These are phyloP conservation scores for Stercorarius parasiticus DNA, from an alignment of 2,113 vertebrate species.

Conservation along the genomic window DNA sequence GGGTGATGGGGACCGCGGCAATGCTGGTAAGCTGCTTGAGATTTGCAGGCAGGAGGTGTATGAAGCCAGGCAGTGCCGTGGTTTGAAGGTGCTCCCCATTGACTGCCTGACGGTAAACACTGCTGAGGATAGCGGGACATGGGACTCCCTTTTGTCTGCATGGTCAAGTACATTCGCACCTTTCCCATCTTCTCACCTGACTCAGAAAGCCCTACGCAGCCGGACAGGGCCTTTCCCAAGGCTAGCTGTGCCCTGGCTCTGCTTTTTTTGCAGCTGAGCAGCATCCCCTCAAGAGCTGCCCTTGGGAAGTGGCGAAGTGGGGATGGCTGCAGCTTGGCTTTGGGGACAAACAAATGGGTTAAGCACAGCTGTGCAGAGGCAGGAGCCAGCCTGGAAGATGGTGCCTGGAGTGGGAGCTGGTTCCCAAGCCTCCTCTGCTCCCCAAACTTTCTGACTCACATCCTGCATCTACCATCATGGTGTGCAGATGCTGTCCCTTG, in stretches of 20 bases:
- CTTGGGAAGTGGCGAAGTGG: neutral
- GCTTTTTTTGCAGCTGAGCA: neutral
- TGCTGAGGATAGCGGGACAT: neutral
- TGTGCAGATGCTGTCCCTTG: neutral
- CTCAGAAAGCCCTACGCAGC: neutral
- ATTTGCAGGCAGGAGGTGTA: neutral
- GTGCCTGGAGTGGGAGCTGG: neutral
- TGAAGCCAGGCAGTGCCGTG: accelerated
- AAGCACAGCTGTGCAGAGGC: neutral
- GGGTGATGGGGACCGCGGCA: accelerated
- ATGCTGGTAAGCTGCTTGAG: neutral
- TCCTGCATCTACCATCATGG: neutral
- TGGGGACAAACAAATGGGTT: neutral
- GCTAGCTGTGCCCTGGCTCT: neutral
- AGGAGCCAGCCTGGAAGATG: neutral
- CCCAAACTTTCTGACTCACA: slow-evolving; percentile 1
- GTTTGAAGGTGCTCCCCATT: neutral
- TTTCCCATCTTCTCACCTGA: neutral
- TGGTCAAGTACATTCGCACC: neutral
- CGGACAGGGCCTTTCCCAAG: neutral
- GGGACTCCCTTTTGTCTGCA: neutral
- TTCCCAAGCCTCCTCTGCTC: neutral
- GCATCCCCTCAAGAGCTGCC: neutral
- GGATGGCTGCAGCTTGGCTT: neutral
- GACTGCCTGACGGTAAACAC: neutral